These are phyloP conservation scores for Rambutsinella grinnellia DNA, from an alignment of 2,888 invertebrate genomes.

Conservation along the genomic window DNA sequence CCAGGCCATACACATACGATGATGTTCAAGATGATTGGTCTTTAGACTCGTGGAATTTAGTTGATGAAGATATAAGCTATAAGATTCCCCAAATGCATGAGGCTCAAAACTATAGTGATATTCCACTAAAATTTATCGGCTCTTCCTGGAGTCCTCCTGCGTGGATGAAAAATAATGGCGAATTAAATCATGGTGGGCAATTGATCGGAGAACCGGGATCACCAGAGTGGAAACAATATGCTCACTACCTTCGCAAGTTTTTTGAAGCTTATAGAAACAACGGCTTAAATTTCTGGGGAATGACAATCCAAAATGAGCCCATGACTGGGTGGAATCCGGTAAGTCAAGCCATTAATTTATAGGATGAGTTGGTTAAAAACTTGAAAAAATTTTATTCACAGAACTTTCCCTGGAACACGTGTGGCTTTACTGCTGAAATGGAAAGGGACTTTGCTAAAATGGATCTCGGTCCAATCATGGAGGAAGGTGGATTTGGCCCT, in stretches of 20 bases:
- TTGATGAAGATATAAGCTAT: slow-evolving; percentile 77
- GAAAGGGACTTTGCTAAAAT: slow-evolving; percentile 68
- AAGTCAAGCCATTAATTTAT: background rate
- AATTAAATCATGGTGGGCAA: slow-evolving; percentile 61
- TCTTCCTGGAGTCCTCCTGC: slow-evolving; percentile 72
- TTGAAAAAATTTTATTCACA: background rate
- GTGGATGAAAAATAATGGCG: slow-evolving; percentile 72
- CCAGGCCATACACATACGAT: slow-evolving; percentile 58
- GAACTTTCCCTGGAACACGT: slow-evolving; percentile 68
- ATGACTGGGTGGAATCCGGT: slow-evolving; percentile 60
- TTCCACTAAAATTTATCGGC: slow-evolving; percentile 69
- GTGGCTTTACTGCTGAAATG: slow-evolving; percentile 68
- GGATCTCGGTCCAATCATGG: slow-evolving; percentile 68
- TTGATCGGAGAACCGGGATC: slow-evolving; percentile 53
- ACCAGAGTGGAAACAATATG: slow-evolving; percentile 53
- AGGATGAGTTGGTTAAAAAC: background rate
- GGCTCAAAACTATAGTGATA: slow-evolving; percentile 30
- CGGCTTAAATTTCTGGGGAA: slow-evolving; percentile 82
- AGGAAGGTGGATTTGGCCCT: slow-evolving; percentile 65
- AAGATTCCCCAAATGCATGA: slow-evolving; percentile 70
- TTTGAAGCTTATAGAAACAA: slow-evolving; percentile 69
- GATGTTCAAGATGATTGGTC: slow-evolving; percentile 67
- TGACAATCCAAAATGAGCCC: slow-evolving; percentile 70
- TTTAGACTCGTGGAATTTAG: slow-evolving; percentile 77
- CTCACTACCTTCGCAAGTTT: slow-evolving; percentile 64